Percentiles rank a stretch among this genome's conserved stretches.
Evolutionary conservation across 2,888 invertebrate genomes (phyloP).

Genomic region (Agrenia bidenticulata): DNA sequence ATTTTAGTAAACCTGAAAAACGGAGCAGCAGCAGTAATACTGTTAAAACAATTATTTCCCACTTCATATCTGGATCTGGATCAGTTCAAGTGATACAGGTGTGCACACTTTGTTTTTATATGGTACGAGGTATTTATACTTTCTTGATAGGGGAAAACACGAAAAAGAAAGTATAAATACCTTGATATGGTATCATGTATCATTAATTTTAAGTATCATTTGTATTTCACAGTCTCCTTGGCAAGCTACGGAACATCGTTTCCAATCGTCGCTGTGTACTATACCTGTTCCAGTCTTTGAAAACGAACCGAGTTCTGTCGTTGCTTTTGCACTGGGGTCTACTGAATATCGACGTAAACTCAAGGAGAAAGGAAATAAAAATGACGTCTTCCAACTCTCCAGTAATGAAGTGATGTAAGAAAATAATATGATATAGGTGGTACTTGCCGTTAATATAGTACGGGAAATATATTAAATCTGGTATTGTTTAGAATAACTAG

Average conservation of each 20-base stretch:
- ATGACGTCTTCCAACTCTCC: slow-evolving; percentile 21
- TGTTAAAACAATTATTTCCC: slow-evolving; percentile 69
- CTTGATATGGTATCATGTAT: not conserved
- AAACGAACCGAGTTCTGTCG: slow-evolving; percentile 78
- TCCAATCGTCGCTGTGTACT: slow-evolving; percentile 33
- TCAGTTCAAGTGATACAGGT: slow-evolving; percentile 58
- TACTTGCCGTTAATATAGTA: too few relatives aligned
- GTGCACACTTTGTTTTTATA: slow-evolving; percentile 20
- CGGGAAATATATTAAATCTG: too few relatives aligned
- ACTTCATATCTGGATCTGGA: slow-evolving; percentile 64
- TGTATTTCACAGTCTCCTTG: slow-evolving; percentile 63
- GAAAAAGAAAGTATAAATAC: too few relatives aligned
- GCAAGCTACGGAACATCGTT: slow-evolving; percentile 68
- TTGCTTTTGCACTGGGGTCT: slow-evolving; percentile 77
- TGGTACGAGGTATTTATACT: not conserved
- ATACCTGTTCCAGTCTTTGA: slow-evolving; percentile 69
- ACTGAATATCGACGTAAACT: slow-evolving; percentile 68
- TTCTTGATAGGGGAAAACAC: too few relatives aligned
- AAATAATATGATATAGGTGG: too few relatives aligned
- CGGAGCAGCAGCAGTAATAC: slow-evolving; percentile 53
- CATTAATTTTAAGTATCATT: too few relatives aligned
- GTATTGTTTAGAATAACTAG: too few relatives aligned
- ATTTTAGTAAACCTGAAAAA: slow-evolving; percentile 46
- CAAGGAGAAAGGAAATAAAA: slow-evolving; percentile 56
- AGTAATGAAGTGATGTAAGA: too few relatives aligned